These are phyloP conservation scores for Rallus crepitans DNA, from an alignment of 2,797 vertebrate species.

Conservation along the genomic window DNA sequence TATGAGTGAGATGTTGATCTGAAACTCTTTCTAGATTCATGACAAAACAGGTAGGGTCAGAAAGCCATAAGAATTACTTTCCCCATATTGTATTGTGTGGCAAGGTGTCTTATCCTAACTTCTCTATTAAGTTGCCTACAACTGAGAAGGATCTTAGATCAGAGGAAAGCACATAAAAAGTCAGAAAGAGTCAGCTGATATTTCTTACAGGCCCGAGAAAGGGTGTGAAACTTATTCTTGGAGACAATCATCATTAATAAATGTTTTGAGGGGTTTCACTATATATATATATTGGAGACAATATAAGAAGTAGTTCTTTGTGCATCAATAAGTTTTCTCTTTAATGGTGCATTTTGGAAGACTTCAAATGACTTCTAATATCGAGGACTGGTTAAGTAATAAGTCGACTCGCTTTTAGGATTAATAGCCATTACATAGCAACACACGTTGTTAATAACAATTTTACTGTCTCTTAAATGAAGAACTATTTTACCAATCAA, in stretches of 20 bases:
- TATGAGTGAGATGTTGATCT: background rate
- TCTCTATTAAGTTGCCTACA: background rate
- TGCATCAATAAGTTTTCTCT: background rate
- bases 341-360: background rate
- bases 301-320: background rate
- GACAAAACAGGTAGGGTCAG: background rate
- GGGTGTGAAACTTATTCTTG: background rate
- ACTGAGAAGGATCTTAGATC: background rate
- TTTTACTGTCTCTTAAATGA: background rate
- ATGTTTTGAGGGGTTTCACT: background rate
- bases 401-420: background rate
- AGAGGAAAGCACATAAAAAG: background rate
- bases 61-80: background rate
- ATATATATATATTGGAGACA: background rate
- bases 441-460: background rate
- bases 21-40: background rate
- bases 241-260: background rate
- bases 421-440: background rate
- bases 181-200: background rate
- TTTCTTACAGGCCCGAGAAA: background rate
- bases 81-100: background rate
- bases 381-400: background rate
- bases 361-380: background rate
- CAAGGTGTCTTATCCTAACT: background rate
- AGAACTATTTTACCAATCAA: background rate